phyloP scores from a whole-genome alignment of 2,888 invertebrate genomes.

The Drosophila mettleri region DNA sequence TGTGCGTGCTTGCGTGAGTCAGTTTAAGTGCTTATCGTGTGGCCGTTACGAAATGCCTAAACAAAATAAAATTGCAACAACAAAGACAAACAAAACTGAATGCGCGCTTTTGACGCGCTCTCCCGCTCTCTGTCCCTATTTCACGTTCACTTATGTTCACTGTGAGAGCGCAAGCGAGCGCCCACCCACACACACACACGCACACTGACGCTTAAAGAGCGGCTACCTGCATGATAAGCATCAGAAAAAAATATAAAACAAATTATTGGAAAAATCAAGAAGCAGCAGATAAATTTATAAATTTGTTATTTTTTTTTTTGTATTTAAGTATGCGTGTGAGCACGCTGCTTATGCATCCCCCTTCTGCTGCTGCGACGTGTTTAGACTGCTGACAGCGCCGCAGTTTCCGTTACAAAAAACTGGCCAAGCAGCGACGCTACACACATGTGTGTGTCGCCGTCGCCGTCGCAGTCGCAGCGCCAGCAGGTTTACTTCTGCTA shows the following conservation, averaged over 20 bases:
- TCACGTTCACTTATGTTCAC: constrained; percentile 6
- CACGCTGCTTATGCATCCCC: constrained; percentile 8
- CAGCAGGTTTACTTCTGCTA: constrained; percentile 58
- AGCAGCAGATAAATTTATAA: constrained; percentile 21
- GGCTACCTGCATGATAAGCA: constrained; percentile 44
- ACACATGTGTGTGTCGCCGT: constrained; percentile 30
- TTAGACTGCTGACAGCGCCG: constrained; percentile 58
- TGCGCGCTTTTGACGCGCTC: constrained; percentile 27
- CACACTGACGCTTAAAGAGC: constrained; percentile 1
- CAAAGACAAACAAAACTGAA: constrained; percentile 31
- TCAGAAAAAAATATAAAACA: constrained; percentile 1
- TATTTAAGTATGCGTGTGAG: constrained; percentile 59
- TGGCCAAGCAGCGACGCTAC: constrained; percentile 56
- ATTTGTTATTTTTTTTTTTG: constrained; percentile 15
- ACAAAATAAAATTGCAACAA: constrained; percentile 21
- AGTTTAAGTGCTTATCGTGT: constrained; percentile 41
- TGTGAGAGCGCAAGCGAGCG: neutral
- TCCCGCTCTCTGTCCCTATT: constrained; percentile 6
- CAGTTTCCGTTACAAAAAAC: constrained; percentile 77
- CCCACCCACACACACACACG: constrained; percentile 21
- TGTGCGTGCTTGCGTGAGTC: constrained; percentile 37
- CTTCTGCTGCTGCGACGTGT: constrained; percentile 47
- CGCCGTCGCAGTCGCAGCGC: constrained; percentile 13
- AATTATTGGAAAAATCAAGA: constrained; percentile 50
- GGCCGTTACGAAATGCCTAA: constrained; percentile 44